Base-by-base conservation (phyloP, 2,113 vertebrate species). In the Chionomys nivalis region DNA sequence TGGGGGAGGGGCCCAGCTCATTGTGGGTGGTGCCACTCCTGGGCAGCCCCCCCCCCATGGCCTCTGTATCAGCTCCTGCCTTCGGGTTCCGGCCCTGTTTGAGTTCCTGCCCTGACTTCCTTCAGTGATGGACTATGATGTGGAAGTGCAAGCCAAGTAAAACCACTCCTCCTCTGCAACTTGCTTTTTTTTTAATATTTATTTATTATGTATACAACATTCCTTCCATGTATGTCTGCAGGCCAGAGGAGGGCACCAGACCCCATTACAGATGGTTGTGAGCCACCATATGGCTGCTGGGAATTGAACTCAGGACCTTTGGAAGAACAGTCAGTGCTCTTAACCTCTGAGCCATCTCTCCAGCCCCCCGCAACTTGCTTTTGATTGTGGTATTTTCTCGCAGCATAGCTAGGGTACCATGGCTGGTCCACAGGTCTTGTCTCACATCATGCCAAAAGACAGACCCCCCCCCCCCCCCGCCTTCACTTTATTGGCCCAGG, bases 381-480 rank as follows among this genome's bases (percentile, higher is more conserved):
- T 78, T 52, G 47, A 44, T 52, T 52, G 0, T 33, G 7, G 31
- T 78, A 28, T 78, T 17, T 33, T 11, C 12, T 23, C 31, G 0
- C 31, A 58, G 78, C 49, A 23, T 21, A 21, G 52, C 14, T 49
- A 78, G 47, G 47, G 33, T 23, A 79, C 3, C 3, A 7, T 17
- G 36, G 39, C 83, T 86, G 76, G 31, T 12, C 19, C 44, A 16
- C 12, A 47, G 33, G 47, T 55, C 8, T 66, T 47, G 1, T 36
- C 44, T 88, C 31, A 58, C 0, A 8, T 2, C 12, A 0, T 13
- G 13, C 0, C 5, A 24, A 58, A 76, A 76, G 8, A 21, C n/a
- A n/a, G n/a, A n/a, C n/a, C 9, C 2, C 31, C 36, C 68, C 19
- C 17, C 24, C 76, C 47, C 17, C 10, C 8, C 4, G 28, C n/a